Percentiles rank a stretch among this genome's conserved stretches.
These are phyloP conservation scores for Myxocyprinus asiaticus DNA, from an alignment of 2,113 vertebrate species.

Conservation along the genomic window DNA sequence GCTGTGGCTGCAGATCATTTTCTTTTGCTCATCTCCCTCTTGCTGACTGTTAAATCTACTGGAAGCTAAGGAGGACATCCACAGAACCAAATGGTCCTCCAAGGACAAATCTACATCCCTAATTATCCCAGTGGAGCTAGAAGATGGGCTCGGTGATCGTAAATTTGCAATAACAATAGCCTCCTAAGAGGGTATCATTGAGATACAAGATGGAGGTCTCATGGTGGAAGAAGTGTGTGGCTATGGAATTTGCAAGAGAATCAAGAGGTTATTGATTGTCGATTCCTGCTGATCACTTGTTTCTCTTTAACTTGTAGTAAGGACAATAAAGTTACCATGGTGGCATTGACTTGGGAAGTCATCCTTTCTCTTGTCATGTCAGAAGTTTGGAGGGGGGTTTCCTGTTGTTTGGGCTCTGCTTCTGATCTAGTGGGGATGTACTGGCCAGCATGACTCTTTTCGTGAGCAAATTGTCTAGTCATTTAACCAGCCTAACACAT, in stretches of 20 bases:
- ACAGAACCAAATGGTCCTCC: background rate
- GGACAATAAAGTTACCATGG: constrained; percentile 13
- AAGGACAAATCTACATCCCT: constrained; percentile 16
- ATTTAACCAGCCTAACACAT: constrained; percentile 55
- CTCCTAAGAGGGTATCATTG: constrained; percentile 27
- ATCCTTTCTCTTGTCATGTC: constrained; percentile 35
- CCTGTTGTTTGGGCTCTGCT: constrained; percentile 56
- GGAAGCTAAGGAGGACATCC: constrained; percentile 6
- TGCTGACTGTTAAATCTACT: constrained; percentile 2
- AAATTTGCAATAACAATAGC: constrained; percentile 48
- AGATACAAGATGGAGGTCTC: constrained; percentile 26
- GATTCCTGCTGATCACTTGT: constrained; percentile 42
- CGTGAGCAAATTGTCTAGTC: constrained; percentile 70
- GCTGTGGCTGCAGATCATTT: constrained; percentile 31
- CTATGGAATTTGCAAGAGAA: constrained; percentile 33
- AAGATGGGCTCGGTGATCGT: constrained; percentile 14
- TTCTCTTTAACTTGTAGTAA: constrained; percentile 27
- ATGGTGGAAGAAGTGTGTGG: constrained; percentile 6
- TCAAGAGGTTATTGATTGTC: constrained; percentile 31
- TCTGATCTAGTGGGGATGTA: constrained; percentile 26
- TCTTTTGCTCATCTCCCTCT: constrained; percentile 19
- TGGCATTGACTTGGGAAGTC: constrained; percentile 23
- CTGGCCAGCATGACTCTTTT: constrained; percentile 58
- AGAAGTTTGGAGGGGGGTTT: constrained; percentile 45
- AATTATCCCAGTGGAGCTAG: constrained; percentile 12